These are phyloP conservation scores for Aphidius colemani DNA, from an alignment of 2,888 invertebrate genomes.

Conservation along the genomic window DNA sequence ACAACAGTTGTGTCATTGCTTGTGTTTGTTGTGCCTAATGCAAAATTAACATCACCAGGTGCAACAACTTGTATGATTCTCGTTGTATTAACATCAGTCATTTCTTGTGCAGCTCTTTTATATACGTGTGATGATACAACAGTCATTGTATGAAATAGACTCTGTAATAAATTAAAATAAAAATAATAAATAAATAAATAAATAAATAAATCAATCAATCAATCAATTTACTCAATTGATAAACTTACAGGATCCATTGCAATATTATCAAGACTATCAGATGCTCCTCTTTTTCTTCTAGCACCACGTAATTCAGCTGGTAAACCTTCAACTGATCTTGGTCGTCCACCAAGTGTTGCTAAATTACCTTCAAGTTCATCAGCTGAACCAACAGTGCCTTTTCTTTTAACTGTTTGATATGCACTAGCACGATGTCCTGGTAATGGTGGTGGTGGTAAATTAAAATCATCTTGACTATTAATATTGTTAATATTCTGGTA, in stretches of 20 bases:
- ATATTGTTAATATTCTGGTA: conserved; percentile 62
- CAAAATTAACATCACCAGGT: conserved; percentile 92
- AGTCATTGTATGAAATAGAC: conserved; percentile 62
- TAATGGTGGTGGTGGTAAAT: conserved; percentile 80
- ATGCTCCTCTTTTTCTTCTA: conserved; percentile 65
- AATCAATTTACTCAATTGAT: neutral
- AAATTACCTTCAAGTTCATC: conserved; percentile 77
- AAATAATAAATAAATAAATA: neutral
- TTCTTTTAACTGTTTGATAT: conserved; percentile 84
- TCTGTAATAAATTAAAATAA: conserved; percentile 33
- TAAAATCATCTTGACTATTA: conserved; percentile 67
- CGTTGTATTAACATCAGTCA: conserved; percentile 91
- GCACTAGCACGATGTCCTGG: conserved; percentile 78
- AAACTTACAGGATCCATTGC: conserved; percentile 47
- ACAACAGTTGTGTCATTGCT: conserved; percentile 79
- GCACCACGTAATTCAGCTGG: conserved; percentile 78
- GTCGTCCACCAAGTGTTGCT: conserved; percentile 82
- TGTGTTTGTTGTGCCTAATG: conserved; percentile 73
- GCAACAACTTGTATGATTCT: conserved; percentile 90
- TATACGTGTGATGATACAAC: conserved; percentile 74
- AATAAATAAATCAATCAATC: neutral
- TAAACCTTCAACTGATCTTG: conserved; percentile 85
- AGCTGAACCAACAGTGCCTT: conserved; percentile 67
- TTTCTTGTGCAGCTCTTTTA: conserved; percentile 85
- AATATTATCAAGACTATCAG: conserved; percentile 55